Conservation (phyloP, 2,888 invertebrate genomes). For the Carabus problematicus region DNA sequence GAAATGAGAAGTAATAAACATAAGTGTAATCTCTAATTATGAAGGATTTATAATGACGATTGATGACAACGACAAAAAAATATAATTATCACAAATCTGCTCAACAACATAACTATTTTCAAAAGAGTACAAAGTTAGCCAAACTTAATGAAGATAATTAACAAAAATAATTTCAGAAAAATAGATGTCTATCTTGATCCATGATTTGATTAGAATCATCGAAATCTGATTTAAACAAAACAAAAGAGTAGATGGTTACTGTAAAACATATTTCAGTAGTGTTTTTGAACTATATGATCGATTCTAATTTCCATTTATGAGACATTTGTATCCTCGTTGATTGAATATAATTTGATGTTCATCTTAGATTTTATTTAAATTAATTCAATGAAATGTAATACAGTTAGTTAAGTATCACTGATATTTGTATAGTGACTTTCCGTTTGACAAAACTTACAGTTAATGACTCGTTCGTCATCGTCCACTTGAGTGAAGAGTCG, state of each 20-base stretch:
- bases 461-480: constrained; percentile 83
- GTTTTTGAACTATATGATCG: no score
- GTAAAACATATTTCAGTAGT: no score
- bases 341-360: no score
- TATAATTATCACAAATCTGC: neutral
- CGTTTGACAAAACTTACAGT: constrained; percentile 70
- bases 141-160: neutral
- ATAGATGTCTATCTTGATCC: neutral
- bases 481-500: constrained; percentile 86
- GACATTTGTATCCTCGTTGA: no score
- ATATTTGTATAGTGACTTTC: no score
- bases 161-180: neutral
- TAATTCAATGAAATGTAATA: no score
- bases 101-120: neutral
- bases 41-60: constrained; percentile 2
- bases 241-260: no score
- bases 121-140: neutral
- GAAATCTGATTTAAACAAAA: no score
- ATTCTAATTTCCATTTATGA: no score
- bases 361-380: no score
- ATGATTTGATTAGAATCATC: no score
- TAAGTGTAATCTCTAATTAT: neutral
- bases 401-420: no score
- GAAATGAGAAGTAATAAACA: constrained; percentile 52
- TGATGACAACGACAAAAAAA: constrained; percentile 4